Evolutionary conservation across 2,113 vertebrate species (phyloP), one percentile per base, ranked within the genome.

Genomic region (Abramis brama): DNA sequence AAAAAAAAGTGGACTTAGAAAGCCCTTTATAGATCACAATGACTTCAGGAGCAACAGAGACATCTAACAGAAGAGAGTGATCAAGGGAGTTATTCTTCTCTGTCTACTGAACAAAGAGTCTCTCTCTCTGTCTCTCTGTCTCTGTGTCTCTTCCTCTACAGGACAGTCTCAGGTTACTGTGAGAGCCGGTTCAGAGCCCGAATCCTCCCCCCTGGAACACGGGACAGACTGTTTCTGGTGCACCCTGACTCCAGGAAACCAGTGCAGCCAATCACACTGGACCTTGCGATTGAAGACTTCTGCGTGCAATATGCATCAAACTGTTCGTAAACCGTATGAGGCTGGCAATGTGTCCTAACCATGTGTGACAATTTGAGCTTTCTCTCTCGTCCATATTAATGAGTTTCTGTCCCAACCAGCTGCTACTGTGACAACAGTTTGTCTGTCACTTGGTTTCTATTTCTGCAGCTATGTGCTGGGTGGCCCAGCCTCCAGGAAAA

Each of bases 41-140:
- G 21, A 23, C 30, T 60, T 39, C 77, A 43, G 77, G 5, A 55
- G 75, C 50, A 39, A 11, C 30, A 78, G 30, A 43, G 36, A 43
- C 68, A 43, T 43, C 68, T 21, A 9, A 70, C 66, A 73, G 39
- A 45, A 73, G 70, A 39, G 30, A 17, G 10, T 60, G 77, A 79
- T 79, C 77, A 79, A 79, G 77, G 55, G 77, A 79, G 77, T 43
- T 62, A 43, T 62, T 62, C 13, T 15, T 25, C 11, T 79, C 55
- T 15, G 76, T 59, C 76, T 59, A 21, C 43, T 25, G 77, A 79
- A 79, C 77, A 79, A 79, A 79, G 76, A 59, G 52, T 59, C 76
- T 59, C 76, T 78, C 50, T 74, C 15, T 57, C 76, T 36, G 27
- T 45, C 45, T 71, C 21, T 21, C 27, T 33, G 17, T 11, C 47